Conservation (phyloP, 2,888 invertebrate genomes). For the Fragum whitleyi region DNA sequence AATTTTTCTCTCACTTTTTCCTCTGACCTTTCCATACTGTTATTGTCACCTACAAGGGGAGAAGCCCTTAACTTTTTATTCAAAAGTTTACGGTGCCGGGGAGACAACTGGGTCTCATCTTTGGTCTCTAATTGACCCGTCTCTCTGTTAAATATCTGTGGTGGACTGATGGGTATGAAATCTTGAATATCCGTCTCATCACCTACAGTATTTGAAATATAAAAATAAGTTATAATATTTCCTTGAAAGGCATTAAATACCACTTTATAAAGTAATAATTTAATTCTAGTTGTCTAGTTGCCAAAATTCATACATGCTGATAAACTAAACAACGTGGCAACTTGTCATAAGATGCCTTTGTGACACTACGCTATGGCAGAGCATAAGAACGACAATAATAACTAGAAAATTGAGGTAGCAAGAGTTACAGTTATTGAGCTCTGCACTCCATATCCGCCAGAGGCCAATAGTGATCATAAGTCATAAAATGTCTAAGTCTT, state of each 20-base stretch:
- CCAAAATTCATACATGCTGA: too few relatives aligned
- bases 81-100: constrained; percentile 53
- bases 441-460: too few relatives aligned
- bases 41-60: constrained; percentile 51
- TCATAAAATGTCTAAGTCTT: too few relatives aligned
- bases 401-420: too few relatives aligned
- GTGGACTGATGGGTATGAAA: constrained; percentile 75
- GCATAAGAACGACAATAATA: too few relatives aligned
- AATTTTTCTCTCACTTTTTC: not conserved
- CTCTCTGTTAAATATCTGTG: constrained; percentile 67
- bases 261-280: too few relatives aligned
- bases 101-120: constrained; percentile 58
- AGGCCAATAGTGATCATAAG: too few relatives aligned
- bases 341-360: too few relatives aligned
- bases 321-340: too few relatives aligned
- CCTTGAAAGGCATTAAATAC: not conserved
- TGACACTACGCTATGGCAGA: too few relatives aligned
- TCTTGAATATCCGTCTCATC: constrained; percentile 73
- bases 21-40: not conserved
- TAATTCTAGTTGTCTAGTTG: too few relatives aligned
- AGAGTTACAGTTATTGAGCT: too few relatives aligned
- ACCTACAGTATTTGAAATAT: constrained; percentile 66
- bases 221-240: not conserved
- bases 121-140: constrained; percentile 71
- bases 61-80: constrained; percentile 60